These are phyloP conservation scores for Drosophila putrida DNA, from an alignment of 2,888 invertebrate genomes.

Conservation along the genomic window DNA sequence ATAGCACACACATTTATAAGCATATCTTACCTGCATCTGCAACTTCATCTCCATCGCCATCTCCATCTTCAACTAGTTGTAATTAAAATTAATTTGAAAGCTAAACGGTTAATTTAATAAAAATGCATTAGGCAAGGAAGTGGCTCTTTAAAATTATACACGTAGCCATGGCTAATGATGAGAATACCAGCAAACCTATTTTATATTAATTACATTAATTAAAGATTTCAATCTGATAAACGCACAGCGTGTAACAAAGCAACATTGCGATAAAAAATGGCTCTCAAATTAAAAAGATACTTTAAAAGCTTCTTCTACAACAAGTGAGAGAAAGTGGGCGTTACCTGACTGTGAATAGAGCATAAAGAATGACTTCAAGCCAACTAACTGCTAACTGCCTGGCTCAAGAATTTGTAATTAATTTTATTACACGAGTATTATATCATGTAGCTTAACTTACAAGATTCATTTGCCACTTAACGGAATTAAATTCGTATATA, in stretches of 20 bases:
- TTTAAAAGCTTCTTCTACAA: background rate
- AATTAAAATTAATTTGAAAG: constrained; percentile 76
- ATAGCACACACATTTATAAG: constrained; percentile 60
- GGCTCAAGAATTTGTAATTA: constrained; percentile 17
- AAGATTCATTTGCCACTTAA: background rate
- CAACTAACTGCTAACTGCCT: constrained; percentile 6
- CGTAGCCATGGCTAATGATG: constrained; percentile 43
- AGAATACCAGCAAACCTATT: constrained; percentile 35
- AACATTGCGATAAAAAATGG: background rate
- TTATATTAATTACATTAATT: constrained; percentile 63
- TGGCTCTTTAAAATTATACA: constrained; percentile 47
- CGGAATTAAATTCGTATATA: constrained; percentile 10
- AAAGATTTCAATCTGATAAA: constrained; percentile 53
- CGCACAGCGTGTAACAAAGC: constrained; percentile 20
- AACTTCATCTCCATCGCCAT: constrained; percentile 5
- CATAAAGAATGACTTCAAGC: background rate
- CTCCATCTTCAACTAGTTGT: constrained; percentile 30
- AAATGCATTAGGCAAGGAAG: constrained; percentile 59
- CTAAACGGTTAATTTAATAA: constrained; percentile 68
- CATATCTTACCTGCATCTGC: constrained; percentile 42
- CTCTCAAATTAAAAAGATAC: constrained; percentile 5
- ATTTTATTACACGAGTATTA: constrained; percentile 2
- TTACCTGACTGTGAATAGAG: background rate
- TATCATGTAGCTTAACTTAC: background rate
- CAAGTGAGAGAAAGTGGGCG: constrained; percentile 40